Evolutionary conservation across 2,888 invertebrate genomes (phyloP).

Genomic region (Exephanes ischioxanthus): DNA sequence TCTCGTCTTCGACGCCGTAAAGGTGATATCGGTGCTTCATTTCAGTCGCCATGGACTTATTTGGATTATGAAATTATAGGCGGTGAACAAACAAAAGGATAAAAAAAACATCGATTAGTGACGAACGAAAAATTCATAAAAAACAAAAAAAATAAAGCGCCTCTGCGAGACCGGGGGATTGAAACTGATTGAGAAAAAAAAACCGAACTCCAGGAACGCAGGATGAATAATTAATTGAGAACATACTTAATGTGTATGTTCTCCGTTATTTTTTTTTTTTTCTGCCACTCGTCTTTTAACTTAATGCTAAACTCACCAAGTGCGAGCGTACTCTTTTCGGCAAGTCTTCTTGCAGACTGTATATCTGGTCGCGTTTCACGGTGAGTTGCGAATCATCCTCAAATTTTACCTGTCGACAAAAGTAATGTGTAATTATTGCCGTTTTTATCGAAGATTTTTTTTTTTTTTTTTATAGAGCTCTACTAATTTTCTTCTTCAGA

Average conservation of each 20-base stretch:
- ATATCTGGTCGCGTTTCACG: constrained; percentile 86
- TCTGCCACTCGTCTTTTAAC: constrained; percentile 66
- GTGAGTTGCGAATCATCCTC: constrained; percentile 85
- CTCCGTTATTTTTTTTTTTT: constrained; percentile 50
- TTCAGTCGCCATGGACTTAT: constrained; percentile 85
- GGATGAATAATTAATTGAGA: constrained; percentile 52
- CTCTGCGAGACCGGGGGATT: constrained; percentile 3
- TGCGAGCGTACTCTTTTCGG: constrained; percentile 87
- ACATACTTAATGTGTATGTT: constrained; percentile 5
- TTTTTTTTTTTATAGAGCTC: not conserved
- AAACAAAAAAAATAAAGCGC: not conserved
- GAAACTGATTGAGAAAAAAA: constrained; percentile 47
- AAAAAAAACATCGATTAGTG: constrained; percentile 69
- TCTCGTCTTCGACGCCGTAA: constrained; percentile 84
- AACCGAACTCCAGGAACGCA: constrained; percentile 48
- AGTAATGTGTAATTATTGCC: constrained; percentile 3
- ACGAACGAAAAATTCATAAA: constrained; percentile 61
- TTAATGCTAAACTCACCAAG: constrained; percentile 84
- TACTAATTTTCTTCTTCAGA: not conserved
- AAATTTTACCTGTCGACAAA: constrained; percentile 84
- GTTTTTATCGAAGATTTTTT: too few relatives aligned
- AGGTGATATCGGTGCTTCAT: constrained; percentile 86
- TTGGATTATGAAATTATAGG: constrained; percentile 79
- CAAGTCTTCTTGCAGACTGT: constrained; percentile 86
- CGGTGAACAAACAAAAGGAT: constrained; percentile 73